Base-by-base conservation (phyloP, 2,888 invertebrate species). In the Dynastes grantii region DNA sequence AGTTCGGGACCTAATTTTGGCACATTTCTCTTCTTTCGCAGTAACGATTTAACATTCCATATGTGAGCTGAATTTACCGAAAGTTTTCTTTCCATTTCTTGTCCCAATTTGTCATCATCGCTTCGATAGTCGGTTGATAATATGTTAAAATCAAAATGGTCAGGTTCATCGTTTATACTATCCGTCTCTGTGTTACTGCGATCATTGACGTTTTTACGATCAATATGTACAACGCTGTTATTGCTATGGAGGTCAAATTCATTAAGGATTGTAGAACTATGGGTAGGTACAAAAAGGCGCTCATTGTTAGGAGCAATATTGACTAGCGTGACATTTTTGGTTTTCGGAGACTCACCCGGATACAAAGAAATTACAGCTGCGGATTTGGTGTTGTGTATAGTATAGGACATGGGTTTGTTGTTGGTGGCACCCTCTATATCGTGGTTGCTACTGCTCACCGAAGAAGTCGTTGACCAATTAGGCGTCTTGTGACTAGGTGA, bases 1-100 rank as follows among this genome's bases (percentile, higher is more conserved):
- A 90, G 83, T 83, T 90, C 90, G 16, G 90, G 89, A 82, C 89
- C 87, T 78, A 90, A 83, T 82, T 87, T 88, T 58, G 89, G 87
- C 78, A 88, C 83, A 40, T 83, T 81, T 27, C 84, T 83, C 79
- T 86, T 85, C 82, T 88, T 88, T 40, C 88, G 83, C 77, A 89
- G 83, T 76, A 89, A 83, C 68, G 88, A 88, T 79, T 86, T 89
- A 77, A 85, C 85, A 78, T 85, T 86, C 88, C 88, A 88, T 55
- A 85, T 82, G 37, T 82, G 81, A 70, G 81, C 80, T 9, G 81
- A 68, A 78, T 79, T 79, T 53, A 81, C 77, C 37, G 80, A 81
- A 40, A 83, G 76, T 70, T 80, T 78, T 67, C 81, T 79, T 3
- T 77, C 45, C 2, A 76, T 37, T 29, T 51, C 27, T 27, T 65